Evolutionary conservation across 2,888 invertebrate species (phyloP).

Genomic region (Drosophila barbarae): DNA sequence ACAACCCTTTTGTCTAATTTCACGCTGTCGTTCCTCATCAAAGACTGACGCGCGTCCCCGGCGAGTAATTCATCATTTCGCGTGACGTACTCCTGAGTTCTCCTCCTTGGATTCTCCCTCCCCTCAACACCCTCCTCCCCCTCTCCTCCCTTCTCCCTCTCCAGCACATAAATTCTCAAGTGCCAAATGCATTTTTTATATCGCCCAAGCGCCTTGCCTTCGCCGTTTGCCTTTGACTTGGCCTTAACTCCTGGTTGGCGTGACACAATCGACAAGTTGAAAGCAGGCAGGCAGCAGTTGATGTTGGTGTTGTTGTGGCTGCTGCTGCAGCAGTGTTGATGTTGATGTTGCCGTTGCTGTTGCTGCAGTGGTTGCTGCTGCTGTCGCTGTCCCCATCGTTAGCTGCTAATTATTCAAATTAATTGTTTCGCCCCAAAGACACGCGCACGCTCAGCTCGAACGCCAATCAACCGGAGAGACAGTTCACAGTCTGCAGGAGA

Average conservation of each 20-base stretch:
- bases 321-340: slow-evolving; percentile 11
- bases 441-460: slow-evolving; percentile 72
- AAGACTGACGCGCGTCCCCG: slow-evolving; percentile 73
- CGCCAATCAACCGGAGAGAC: slow-evolving; percentile 61
- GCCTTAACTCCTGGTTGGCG: slow-evolving; percentile 64
- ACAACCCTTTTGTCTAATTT: slow-evolving; percentile 73
- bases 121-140: neutral
- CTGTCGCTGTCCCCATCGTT: slow-evolving; percentile 52
- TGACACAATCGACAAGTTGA: slow-evolving; percentile 59
- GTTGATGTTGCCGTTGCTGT: slow-evolving; percentile 8
- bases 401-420: slow-evolving; percentile 76
- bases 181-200: slow-evolving; percentile 73
- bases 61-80: slow-evolving; percentile 75
- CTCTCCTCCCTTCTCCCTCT: neutral
- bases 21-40: slow-evolving; percentile 74
- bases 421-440: slow-evolving; percentile 70
- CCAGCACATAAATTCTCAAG: slow-evolving; percentile 72
- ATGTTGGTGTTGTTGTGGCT: slow-evolving; percentile 10
- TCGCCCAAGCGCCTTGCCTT: slow-evolving; percentile 30
- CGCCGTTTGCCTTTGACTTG: slow-evolving; percentile 44
- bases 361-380: slow-evolving; percentile 18
- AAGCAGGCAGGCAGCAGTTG: slow-evolving; percentile 28
- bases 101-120: slow-evolving; percentile 23
- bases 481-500: slow-evolving; percentile 26
- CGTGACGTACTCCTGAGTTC: slow-evolving; percentile 67